Conservation (phyloP, 2,113 vertebrate species). For the Leucosticte australis region DNA sequence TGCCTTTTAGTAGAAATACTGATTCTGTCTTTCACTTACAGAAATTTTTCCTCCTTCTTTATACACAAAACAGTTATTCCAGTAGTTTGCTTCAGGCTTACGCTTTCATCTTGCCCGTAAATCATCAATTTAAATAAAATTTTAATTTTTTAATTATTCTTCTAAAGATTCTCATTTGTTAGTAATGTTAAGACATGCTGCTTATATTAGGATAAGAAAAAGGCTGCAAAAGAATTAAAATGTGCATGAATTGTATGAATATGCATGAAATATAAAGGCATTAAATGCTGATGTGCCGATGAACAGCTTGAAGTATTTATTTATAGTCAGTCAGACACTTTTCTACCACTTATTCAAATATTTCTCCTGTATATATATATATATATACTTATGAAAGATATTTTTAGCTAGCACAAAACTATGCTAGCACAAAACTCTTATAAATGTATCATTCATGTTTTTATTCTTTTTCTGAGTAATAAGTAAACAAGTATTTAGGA, state of each 20-base stretch:
- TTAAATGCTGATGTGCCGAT: background rate
- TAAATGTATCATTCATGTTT: background rate
- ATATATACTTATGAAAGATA: background rate
- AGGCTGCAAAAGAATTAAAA: background rate
- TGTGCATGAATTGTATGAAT: background rate
- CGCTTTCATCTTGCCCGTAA: background rate
- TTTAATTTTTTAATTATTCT: conserved; percentile 21
- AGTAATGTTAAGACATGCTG: background rate
- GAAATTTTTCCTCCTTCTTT: background rate
- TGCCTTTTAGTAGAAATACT: background rate
- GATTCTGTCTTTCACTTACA: background rate
- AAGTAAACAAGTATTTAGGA: background rate
- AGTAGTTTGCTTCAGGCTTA: background rate
- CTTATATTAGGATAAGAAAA: conserved; percentile 10
- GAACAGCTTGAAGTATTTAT: background rate
- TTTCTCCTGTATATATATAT: background rate
- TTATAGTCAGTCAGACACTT: background rate
- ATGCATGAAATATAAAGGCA: background rate
- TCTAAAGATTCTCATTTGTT: conserved; percentile 13
- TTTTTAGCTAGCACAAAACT: background rate
- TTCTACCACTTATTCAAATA: background rate
- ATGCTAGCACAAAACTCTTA: background rate
- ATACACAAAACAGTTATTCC: background rate
- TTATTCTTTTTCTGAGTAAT: background rate
- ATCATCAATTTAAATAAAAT: conserved; percentile 12